Base-by-base conservation (phyloP, 2,113 vertebrate species). In the Paracanthobrama guichenoti region DNA sequence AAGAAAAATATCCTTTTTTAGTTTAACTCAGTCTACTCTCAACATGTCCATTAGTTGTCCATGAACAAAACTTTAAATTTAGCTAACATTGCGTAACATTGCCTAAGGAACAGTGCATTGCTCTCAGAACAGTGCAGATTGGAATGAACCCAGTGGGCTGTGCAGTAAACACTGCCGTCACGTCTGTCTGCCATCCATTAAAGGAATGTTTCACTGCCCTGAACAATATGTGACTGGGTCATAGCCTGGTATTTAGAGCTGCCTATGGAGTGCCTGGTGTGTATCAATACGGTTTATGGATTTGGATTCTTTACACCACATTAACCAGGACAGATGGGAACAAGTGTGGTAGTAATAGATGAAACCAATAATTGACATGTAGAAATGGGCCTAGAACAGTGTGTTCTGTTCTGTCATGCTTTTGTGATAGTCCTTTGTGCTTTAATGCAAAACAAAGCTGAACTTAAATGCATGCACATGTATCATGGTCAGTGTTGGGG, bases 201-300 rank as follows among this genome's bases (percentile, higher is more conserved):
- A 67, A 80, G 24, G 60, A 67, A 80, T 67, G 79, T 50, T 80
- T 50, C 62, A 31, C 44, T 50, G 26, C 60, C 26, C 79, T 64
- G 60, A 67, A 80, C 79, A 67, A 80, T 80, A 80, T 80, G 79
- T 67, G 28, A 80, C 79, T 67, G 79, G 79, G 79, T 80, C 78
- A 67, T 80, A 7, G 42, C 42, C 44, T 48, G 60, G 60, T 66
- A 66, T 80, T 79, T 31, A 66, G 14, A 80, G 60, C 16, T 44
- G 6, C 22, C 60, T 50, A 46, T 64, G 14, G 22, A 62, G n/a
- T 8, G 42, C 42, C 42, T 73, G 71, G 69, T 26, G 79, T 67
- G 26, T 22, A 35, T 80, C 60, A 31, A 80, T 80, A 50, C 0
- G 5, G 53, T 66, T n/a, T 35, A 80, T 67, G 57, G 76, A 79